These are phyloP conservation scores for Aythya baeri DNA, from an alignment of 2,113 vertebrate genomes.

Conservation along the genomic window DNA sequence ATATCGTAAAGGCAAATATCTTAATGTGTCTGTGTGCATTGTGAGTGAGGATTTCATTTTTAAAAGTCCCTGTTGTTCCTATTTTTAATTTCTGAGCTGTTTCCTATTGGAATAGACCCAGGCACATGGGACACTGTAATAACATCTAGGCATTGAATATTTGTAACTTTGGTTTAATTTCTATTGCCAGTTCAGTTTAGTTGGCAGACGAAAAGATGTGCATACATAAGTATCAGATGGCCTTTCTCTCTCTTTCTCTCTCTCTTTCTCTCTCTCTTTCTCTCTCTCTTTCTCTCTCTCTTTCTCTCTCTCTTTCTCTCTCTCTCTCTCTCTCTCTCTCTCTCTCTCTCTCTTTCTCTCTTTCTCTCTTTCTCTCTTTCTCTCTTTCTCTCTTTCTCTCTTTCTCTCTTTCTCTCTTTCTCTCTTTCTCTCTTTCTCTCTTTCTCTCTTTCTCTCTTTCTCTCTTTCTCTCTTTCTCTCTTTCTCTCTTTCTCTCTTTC, in stretches of 20 bases:
- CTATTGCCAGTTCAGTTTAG: not conserved
- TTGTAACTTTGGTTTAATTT: conserved; percentile 1
- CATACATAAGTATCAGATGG: not conserved
- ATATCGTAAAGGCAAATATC: conserved; percentile 35
- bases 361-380: too few relatives aligned
- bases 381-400: too few relatives aligned
- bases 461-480: not conserved
- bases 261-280: too few relatives aligned
- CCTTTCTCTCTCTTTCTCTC: accelerated
- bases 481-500: too few relatives aligned
- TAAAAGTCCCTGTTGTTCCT: conserved; percentile 16
- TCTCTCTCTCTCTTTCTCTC: too few relatives aligned
- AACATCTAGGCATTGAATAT: conserved; percentile 8
- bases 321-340: too few relatives aligned
- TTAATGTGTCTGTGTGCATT: conserved; percentile 3
- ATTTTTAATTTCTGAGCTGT: conserved; percentile 29
- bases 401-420: too few relatives aligned
- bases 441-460: too few relatives aligned
- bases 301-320: too few relatives aligned
- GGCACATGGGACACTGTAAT: not conserved
- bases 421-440: too few relatives aligned
- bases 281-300: too few relatives aligned
- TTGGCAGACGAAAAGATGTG: not conserved
- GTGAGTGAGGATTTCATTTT: conserved; percentile 47
- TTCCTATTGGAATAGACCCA: conserved; percentile 1